Conservation (phyloP, 92 coral and sea anemone species). For the Porites divaricata region DNA sequence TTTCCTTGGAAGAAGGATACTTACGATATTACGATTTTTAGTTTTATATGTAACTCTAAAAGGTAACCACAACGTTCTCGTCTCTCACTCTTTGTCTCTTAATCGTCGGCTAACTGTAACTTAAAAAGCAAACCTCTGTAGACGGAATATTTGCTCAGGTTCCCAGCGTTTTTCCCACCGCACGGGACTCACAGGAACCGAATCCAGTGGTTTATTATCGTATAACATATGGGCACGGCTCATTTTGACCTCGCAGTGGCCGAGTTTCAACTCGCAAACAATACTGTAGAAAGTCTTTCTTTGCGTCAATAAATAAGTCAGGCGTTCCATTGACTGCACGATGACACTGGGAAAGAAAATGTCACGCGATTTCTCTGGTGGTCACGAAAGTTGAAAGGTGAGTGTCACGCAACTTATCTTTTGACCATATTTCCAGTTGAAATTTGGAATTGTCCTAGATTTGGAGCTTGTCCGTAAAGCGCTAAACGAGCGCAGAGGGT, state of each 20-base stretch:
- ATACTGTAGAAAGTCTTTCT: too few relatives aligned
- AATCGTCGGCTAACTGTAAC: not conserved
- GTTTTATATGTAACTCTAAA: too few relatives aligned
- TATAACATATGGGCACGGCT: conserved; percentile 92
- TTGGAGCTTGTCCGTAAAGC: too few relatives aligned
- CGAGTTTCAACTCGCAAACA: not conserved
- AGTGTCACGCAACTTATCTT: too few relatives aligned
- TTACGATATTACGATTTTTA: too few relatives aligned
- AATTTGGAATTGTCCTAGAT: too few relatives aligned
- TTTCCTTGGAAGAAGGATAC: too few relatives aligned
- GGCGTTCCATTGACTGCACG: not conserved
- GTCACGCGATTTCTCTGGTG: not conserved
- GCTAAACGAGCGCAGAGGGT: too few relatives aligned
- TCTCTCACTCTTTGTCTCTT: too few relatives aligned
- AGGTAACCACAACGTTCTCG: too few relatives aligned
- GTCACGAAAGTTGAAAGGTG: too few relatives aligned
- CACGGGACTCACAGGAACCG: conserved; percentile 72
- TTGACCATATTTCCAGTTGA: too few relatives aligned
- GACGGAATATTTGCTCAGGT: conserved; percentile 61
- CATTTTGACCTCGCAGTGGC: conserved; percentile 37
- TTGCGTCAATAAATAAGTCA: not conserved
- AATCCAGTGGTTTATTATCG: conserved; percentile 80
- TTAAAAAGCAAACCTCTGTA: conserved; percentile 36
- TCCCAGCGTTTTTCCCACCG: conserved; percentile 76
- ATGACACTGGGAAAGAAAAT: not conserved